Base-by-base conservation (phyloP, 2,888 invertebrate species). In the Cephus nigrinus region DNA sequence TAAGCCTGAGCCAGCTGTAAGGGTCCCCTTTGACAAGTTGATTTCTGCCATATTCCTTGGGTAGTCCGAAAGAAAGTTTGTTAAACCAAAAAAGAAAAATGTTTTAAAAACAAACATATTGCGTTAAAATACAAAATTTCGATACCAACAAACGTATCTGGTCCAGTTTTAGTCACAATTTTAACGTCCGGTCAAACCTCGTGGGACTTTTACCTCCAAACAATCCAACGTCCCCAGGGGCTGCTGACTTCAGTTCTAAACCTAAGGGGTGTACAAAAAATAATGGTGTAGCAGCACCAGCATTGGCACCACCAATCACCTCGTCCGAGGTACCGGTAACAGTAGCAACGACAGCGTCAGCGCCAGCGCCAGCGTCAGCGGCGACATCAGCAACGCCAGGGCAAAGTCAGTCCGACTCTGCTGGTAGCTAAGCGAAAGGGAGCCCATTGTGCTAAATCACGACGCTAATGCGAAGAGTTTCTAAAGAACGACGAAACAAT, bases 401-500 rank as follows among this genome's bases (percentile, higher is more conserved):
- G 32, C 71, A 71, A 3, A 31, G 71, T 33, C 71, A 33, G 31
- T 33, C 12, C 71, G 33, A 31, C 9, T 31, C 31, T n/a, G n/a
- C 31, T 71, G 11, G 71, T 33, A 33, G 33, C 71, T 31, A 71
- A 11, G 71, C 31, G 71, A 32, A 75, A 74, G 76, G 79, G 76
- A 76, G 74, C 36, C 82, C 84, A 84, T 85, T 84, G 85, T 84
- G 80, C 84, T 83, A 85, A 88, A 85, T 85, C 85, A 82, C 82
- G 82, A 80, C 85, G 83, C 86, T 87, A 85, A 87, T 84, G 82
- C 79, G 76, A 77, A 84, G 82, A 83, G 84, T 84, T 84, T 86
- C 84, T 84, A 87, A 88, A 86, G 85, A 88, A 86, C 82, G 82
- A 72, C 73, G 80, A 86, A 86, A 88, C 85, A 86, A 87, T 86